phyloP scores from a whole-genome alignment of 1,140 invertebrate species.

The Venustaconcha ellipsiformis region DNA sequence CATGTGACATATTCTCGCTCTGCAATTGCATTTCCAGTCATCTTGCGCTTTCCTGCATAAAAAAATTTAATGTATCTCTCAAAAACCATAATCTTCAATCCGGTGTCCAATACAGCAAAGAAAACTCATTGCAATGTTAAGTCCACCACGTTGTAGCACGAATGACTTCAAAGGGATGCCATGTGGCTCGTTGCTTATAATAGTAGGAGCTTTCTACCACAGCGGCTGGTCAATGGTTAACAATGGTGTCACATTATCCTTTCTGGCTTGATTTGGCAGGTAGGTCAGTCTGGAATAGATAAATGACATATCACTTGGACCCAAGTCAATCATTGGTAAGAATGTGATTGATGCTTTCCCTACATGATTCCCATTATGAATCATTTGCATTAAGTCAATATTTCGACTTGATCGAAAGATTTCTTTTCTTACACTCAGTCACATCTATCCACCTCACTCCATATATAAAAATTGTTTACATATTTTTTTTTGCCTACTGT shows the following conservation, averaged over 20 bases:
- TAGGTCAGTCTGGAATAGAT: slow-evolving; percentile 48
- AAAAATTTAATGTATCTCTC: slow-evolving; percentile 37
- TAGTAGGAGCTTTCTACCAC: slow-evolving; percentile 36
- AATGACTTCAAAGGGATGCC: slow-evolving; percentile 14
- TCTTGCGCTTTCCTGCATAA: slow-evolving; percentile 57
- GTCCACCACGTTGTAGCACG: slow-evolving; percentile 28
- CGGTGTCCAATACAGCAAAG: slow-evolving; percentile 39
- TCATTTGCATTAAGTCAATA: slow-evolving; percentile 27
- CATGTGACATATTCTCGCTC: slow-evolving; percentile 64
- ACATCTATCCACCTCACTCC: too few relatives aligned
- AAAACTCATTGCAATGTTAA: slow-evolving; percentile 45
- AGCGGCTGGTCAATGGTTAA: slow-evolving; percentile 53
- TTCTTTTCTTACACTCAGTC: too few relatives aligned
- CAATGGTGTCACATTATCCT: slow-evolving; percentile 27
- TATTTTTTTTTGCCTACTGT: too few relatives aligned
- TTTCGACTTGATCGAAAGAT: too few relatives aligned
- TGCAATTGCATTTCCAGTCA: slow-evolving; percentile 64
- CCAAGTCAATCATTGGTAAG: slow-evolving; percentile 53
- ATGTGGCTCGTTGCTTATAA: slow-evolving; percentile 15
- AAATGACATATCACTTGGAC: slow-evolving; percentile 45
- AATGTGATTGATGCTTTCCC: slow-evolving; percentile 39
- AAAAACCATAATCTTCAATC: slow-evolving; percentile 39
- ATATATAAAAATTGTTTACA: too few relatives aligned
- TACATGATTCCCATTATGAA: slow-evolving; percentile 30
- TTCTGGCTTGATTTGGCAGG: slow-evolving; percentile 28